Evolutionary conservation across 92 coral and sea anemone species (phyloP).

Genomic region (Umimayanthus chanpuru): DNA sequence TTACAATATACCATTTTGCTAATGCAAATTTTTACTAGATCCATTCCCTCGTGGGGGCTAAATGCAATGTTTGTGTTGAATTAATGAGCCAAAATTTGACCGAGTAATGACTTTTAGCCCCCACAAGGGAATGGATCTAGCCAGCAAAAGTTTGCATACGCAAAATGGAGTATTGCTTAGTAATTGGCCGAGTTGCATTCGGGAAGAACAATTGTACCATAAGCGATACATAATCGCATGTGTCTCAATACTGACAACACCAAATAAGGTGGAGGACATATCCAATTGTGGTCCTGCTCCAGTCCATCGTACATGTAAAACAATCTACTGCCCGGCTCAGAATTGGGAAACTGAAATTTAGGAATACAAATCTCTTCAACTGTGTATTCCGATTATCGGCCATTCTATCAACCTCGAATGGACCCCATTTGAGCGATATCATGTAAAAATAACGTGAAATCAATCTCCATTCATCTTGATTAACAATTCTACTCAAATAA

Average conservation of each 20-base stretch:
- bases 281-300: constrained; percentile 34
- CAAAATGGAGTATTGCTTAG: no score
- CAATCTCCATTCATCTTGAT: constrained; percentile 52
- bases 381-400: constrained; percentile 38
- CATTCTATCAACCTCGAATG: constrained; percentile 62
- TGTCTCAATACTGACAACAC: constrained; percentile 38
- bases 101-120: no score
- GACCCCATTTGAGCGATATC: constrained; percentile 30
- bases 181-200: constrained; percentile 46
- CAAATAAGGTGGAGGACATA: constrained; percentile 46
- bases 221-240: constrained; percentile 31
- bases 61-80: no score
- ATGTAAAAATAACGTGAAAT: no score
- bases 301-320: constrained; percentile 50
- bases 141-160: no score
- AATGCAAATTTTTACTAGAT: no score
- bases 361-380: constrained; percentile 42
- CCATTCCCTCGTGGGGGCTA: no score
- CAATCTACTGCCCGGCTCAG: constrained; percentile 55
- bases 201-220: constrained; percentile 36
- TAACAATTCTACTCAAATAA: constrained; percentile 7
- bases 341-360: constrained; percentile 46
- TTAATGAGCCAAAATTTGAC: no score
- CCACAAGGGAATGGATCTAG: no score
- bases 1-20: no score